Base-by-base conservation (phyloP, 2,113 vertebrate species). In the Etia nguti region DNA sequence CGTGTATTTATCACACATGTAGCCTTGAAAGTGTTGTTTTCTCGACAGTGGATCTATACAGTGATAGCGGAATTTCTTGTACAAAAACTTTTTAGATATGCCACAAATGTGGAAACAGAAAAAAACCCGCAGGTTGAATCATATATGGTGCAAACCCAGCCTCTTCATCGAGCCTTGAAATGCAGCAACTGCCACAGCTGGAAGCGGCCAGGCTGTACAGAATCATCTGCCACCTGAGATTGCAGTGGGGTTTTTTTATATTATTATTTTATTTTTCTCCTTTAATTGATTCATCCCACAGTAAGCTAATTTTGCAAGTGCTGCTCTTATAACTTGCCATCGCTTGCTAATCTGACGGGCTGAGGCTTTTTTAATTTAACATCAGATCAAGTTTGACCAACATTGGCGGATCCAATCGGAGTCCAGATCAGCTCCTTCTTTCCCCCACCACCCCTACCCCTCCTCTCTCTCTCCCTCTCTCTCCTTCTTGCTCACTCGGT, bases 371-470 rank as follows among this genome's bases (percentile, higher is more conserved):
- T 84, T 92, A 94, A 96, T 96, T 96, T 95, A 95, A 95, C 95
- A 96, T 97, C 96, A 96, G 96, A 96, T 97, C 97, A 98, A 98
- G 97, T 98, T 98, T 97, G 97, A 97, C 97, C 97, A 97, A 97
- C 97, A 96, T 93, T 94, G 96, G 94, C 94, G 92, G 96, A 95
- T 96, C 97, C 97, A 96, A 97, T 97, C 95, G 96, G 96, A 97
- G 96, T 95, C 95, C 92, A 92, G 94, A 95, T 94, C 94, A 65
- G 89, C 94, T 90, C 88, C 92, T 93, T 93, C 94, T 65, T 89
- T 92, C 94, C 84, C 59, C 26, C 83, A 11, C 73, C 75, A 6
- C 31, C 12, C 59, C 87, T 70, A 3, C 31, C 54, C 31, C 65
- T 4, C 65, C 52, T 20, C 36, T 7, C 81, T 80, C 77, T 77